A percentile compares a stretch with the other conserved stretches of the same genome.
Conservation (phyloP, 2,888 invertebrate species). For the Catotricha subobsoleta region DNA sequence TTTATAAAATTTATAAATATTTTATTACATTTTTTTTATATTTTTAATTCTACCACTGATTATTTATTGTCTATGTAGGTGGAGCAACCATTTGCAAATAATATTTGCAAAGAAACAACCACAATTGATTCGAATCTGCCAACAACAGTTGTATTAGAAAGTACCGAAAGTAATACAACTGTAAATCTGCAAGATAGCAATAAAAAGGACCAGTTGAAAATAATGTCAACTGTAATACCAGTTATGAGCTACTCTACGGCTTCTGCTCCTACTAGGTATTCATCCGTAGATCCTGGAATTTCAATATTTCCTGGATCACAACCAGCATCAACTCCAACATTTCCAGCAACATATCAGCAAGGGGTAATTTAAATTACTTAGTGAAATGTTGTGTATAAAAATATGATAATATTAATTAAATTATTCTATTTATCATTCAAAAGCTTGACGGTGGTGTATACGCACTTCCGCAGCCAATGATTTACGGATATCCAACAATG, state of each 20-base stretch:
- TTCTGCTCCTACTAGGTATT: neutral
- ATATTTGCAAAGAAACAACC: slow-evolving; percentile 1
- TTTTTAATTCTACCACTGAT: too few relatives aligned
- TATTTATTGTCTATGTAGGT: too few relatives aligned
- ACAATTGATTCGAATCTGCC: neutral
- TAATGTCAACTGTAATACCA: slow-evolving; percentile 3
- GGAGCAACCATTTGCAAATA: too few relatives aligned
- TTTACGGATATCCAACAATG: slow-evolving; percentile 25
- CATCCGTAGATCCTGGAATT: neutral
- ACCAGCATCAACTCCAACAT: slow-evolving; percentile 12
- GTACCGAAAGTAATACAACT: neutral
- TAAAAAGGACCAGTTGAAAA: slow-evolving; percentile 2
- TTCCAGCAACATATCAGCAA: slow-evolving; percentile 25
- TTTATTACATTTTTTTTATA: too few relatives aligned
- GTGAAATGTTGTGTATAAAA: slow-evolving; percentile 3
- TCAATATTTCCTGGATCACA: neutral
- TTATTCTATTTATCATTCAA: too few relatives aligned
- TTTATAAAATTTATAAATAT: too few relatives aligned
- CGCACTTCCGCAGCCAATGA: slow-evolving; percentile 29
- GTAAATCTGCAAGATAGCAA: neutral
- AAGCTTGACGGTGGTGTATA: slow-evolving; percentile 30
- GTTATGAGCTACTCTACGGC: slow-evolving; percentile 5
- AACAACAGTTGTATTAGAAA: neutral
- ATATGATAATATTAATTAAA: slow-evolving; percentile 5
- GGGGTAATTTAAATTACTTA: slow-evolving; percentile 17